Base-by-base conservation (phyloP, 2,888 invertebrate genomes). In the Bursaphelenchus okinawaensis region DNA sequence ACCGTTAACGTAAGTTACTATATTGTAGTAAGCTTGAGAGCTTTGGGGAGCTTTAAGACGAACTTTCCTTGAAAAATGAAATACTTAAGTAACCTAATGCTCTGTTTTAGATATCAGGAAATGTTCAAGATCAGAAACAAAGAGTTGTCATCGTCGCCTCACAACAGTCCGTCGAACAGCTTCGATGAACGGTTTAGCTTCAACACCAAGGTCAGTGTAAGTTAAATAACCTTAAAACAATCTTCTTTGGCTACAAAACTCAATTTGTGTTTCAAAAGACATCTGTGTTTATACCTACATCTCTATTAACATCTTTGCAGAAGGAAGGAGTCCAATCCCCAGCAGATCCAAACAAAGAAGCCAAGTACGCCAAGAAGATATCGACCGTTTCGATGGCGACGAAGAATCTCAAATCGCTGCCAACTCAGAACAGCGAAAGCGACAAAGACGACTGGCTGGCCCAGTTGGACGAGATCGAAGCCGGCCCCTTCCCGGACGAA, bases 41-140 rank as follows among this genome's bases (percentile, higher is more conserved):
- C 16, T 40, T n/a, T n/a, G n/a, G n/a, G n/a, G n/a, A n/a, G n/a
- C n/a, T n/a, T n/a, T n/a, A n/a, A n/a, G n/a, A n/a, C n/a, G n/a
- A n/a, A n/a, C n/a, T n/a, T n/a, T n/a, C n/a, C n/a, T n/a, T n/a
- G n/a, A n/a, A 60, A 22, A 31, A 61, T 61, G 22, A 28, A 62
- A 65, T 50, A 66, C 4, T 6, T 22, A 64, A 7, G 12, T 59
- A 12, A 7, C 12, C 54, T 19, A 7, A 12, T 23, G 51, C 50
- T 52, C n/a, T 29, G 40, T 52, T 72, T 67, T 56, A 76, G 74
- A 51, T 79, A 77, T 64, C 77, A 75, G 60, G 75, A 76, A 61
- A 77, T 80, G 80, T 77, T 80, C 68, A 75, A 77, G 26, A 72
- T 75, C 61, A 66, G 74, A 52, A 78, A 80, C 65, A 70, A 74